These are phyloP conservation scores for Rhabditophanes sp. DNA, from an alignment of 2,888 invertebrate species.

Conservation along the genomic window DNA sequence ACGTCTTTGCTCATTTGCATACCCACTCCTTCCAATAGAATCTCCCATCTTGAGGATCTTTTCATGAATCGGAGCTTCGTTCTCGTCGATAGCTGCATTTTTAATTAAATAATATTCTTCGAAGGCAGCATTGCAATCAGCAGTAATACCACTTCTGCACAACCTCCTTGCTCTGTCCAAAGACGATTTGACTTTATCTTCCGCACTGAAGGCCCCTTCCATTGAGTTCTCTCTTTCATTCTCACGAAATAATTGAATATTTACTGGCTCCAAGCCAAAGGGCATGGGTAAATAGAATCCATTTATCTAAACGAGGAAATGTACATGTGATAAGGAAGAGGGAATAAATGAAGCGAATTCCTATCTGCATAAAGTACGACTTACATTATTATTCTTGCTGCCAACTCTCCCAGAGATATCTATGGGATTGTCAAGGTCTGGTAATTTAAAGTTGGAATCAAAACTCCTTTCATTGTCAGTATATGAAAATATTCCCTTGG, in stretches of 20 bases:
- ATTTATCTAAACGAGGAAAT: slow-evolving; percentile 3
- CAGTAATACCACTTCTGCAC: slow-evolving; percentile 5
- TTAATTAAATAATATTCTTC: slow-evolving; percentile 6
- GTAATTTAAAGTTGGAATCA: slow-evolving; percentile 8
- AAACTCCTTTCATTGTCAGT: slow-evolving; percentile 5
- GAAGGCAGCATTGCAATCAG: slow-evolving; percentile 7
- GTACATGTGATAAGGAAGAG: no score
- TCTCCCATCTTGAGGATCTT: slow-evolving; percentile 7
- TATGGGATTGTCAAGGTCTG: slow-evolving; percentile 4
- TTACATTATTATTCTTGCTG: slow-evolving; percentile 7
- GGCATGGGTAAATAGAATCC: slow-evolving; percentile 11
- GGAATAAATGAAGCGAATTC: slow-evolving; percentile 3
- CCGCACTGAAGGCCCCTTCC: slow-evolving; percentile 2
- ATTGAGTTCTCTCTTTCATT: slow-evolving; percentile 6
- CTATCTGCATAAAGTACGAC: background rate
- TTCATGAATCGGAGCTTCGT: slow-evolving; percentile 7
- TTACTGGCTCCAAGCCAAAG: slow-evolving; percentile 9
- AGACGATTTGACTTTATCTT: slow-evolving; percentile 1
- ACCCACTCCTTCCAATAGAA: background rate
- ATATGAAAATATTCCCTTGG: slow-evolving; percentile 7
- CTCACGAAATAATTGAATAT: slow-evolving; percentile 8
- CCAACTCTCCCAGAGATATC: slow-evolving; percentile 6
- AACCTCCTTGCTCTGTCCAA: slow-evolving; percentile 5
- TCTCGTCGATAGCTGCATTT: slow-evolving; percentile 2
- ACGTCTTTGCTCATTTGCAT: no score